Evolutionary conservation across 2,888 invertebrate genomes (phyloP).

Genomic region (Mechanitis messenoides): DNA sequence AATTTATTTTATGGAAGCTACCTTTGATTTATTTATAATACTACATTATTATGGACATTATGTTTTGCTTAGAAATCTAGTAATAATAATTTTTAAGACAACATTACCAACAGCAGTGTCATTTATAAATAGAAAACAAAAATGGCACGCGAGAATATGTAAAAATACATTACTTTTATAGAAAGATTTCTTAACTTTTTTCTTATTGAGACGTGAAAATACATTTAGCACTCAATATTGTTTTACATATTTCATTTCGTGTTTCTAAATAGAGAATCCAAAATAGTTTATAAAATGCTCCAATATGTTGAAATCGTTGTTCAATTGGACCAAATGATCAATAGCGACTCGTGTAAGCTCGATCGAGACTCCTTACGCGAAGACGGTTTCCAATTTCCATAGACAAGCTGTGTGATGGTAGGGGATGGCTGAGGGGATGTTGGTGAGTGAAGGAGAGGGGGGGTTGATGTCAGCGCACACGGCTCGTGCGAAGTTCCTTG

Average conservation of each 20-base stretch:
- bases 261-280: constrained; percentile 7
- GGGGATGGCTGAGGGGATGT: background rate
- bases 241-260: background rate
- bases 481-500: constrained; percentile 75
- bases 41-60: constrained; percentile 4
- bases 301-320: constrained; percentile 15
- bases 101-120: constrained; percentile 34
- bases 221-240: background rate
- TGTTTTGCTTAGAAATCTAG: constrained; percentile 37
- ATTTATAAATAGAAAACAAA: constrained; percentile 39
- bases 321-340: constrained; percentile 10
- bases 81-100: constrained; percentile 30
- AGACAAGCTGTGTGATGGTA: constrained; percentile 44
- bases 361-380: constrained; percentile 61
- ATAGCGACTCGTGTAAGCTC: constrained; percentile 46
- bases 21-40: constrained; percentile 16
- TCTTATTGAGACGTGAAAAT: constrained; percentile 1
- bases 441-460: constrained; percentile 33
- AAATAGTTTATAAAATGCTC: constrained; percentile 19
- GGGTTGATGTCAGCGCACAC: constrained; percentile 66
- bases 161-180: constrained; percentile 17
- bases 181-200: constrained; percentile 6
- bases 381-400: constrained; percentile 40
- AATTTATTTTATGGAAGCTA: constrained; percentile 24
- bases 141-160: constrained; percentile 56